Base-by-base conservation (phyloP, 2,113 vertebrate genomes). In the Strix uralensis region DNA sequence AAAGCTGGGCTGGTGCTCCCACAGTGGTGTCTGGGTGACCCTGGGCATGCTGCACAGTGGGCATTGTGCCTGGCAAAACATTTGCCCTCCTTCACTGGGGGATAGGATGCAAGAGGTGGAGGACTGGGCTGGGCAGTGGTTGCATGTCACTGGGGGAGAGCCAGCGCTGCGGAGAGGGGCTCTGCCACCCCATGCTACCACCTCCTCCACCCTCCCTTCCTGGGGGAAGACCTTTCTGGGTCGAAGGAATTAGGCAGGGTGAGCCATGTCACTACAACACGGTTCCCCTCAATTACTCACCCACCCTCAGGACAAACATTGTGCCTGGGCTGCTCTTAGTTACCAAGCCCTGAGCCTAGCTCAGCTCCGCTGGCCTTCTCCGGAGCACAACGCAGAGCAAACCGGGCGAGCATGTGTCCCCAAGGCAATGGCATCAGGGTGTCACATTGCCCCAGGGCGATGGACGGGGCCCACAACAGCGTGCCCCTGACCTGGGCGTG, bases 391-490 rank as follows among this genome's bases (percentile, higher is more conserved):
- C 2, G 1, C 62, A 12, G 49, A 49, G 65, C 23, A 18, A 62
- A 73, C 2, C 0, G 38, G 38, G 20, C 2, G 3, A 57, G 17
- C 0, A 0, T 0, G 0, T 10, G 34, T 17, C 54, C 36, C 21
- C 13, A 23, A 29, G 29, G 18, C 72, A 47, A 15, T 7, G 22
- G 27, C 52, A 63, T 2, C 0, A 0, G 26, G 18, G 18, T 0
- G 0, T n/a, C 29, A 4, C 0, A 0, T 42, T 38, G 57, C 32
- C 40, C 67, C 54, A 8, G 4, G 26, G 27, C 3, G 2, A 62
- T 4, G 52, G 65, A 8, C 30, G 2, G 1, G 67, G 61, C 25
- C 16, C 5, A 1, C 1, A 0, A 59, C 78, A 75, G 30, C 1
- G 0, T 19, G 42, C 2, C 38, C 17, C 32, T 54, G 47, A 36